Conservation (phyloP, 2,113 vertebrate species). For the Passer montanus region DNA sequence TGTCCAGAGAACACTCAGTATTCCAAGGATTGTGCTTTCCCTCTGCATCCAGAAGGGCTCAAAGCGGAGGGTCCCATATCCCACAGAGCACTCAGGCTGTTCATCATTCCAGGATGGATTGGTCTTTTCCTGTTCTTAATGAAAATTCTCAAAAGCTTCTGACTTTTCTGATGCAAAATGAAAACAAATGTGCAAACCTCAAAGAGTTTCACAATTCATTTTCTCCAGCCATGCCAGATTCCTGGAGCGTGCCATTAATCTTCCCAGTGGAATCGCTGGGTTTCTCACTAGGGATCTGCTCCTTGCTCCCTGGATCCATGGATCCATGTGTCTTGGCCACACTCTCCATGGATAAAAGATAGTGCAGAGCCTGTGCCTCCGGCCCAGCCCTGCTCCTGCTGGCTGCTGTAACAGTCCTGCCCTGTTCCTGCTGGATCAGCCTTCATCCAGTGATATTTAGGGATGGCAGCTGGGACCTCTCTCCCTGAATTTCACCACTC, state of each 20-base stretch:
- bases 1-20: not conserved
- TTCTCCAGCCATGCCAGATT: not conserved
- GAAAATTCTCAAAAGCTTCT: not conserved
- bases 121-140: not conserved
- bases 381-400: not conserved
- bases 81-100: not conserved
- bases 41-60: not conserved
- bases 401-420: not conserved
- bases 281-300: not conserved
- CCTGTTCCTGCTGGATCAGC: not conserved
- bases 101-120: not conserved
- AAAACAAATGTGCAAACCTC: conserved; percentile 6
- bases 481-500: not conserved
- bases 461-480: not conserved
- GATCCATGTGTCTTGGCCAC: not conserved
- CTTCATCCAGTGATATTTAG: not conserved
- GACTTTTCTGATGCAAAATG: not conserved
- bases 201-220: not conserved
- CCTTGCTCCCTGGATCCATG: not conserved
- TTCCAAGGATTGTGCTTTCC: not conserved
- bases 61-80: rapidly evolving
- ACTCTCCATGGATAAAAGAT: not conserved
- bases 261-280: not conserved
- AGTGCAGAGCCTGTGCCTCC: not conserved
- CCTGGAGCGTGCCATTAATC: not conserved